Conservation (phyloP, 2,888 invertebrate species). For the Drosophila nr. perissopoda region DNA sequence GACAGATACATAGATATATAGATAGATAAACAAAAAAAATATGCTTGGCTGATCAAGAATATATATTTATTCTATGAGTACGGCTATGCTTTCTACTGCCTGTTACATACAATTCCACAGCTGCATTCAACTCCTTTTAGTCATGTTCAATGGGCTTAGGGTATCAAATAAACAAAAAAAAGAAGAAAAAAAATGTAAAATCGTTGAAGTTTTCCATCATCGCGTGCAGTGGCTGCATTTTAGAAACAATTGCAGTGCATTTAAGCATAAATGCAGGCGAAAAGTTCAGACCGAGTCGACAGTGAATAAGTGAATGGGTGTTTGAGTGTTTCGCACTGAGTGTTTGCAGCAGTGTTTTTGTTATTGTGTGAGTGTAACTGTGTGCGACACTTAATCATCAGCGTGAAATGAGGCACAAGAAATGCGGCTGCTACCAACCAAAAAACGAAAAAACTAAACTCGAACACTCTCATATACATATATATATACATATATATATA, state of each 20-base stretch:
- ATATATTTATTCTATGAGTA: not conserved
- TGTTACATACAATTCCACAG: not conserved
- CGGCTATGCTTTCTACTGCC: not conserved
- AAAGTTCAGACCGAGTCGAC: constrained; percentile 64
- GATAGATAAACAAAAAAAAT: not conserved
- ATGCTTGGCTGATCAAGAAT: not conserved
- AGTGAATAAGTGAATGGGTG: constrained; percentile 51
- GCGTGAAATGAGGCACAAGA: constrained; percentile 76
- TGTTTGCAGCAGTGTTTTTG: constrained; percentile 10
- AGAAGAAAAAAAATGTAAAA: constrained; percentile 51
- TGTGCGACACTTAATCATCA: constrained; percentile 76
- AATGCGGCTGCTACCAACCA: constrained; percentile 51
- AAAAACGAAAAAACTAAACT: constrained; percentile 14
- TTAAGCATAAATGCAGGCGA: constrained; percentile 75
- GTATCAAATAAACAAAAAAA: not conserved
- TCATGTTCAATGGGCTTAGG: not conserved
- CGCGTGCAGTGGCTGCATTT: constrained; percentile 76
- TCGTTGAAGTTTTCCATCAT: constrained; percentile 72
- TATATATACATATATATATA: not conserved
- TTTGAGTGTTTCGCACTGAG: constrained; percentile 28
- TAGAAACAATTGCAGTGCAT: constrained; percentile 74
- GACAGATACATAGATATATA: too few species aligned
- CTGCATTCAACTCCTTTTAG: not conserved
- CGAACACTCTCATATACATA: constrained; percentile 5
- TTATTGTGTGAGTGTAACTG: constrained; percentile 26